phyloP scores from a whole-genome alignment of 2,113 vertebrate species.

The Serinus canaria region DNA sequence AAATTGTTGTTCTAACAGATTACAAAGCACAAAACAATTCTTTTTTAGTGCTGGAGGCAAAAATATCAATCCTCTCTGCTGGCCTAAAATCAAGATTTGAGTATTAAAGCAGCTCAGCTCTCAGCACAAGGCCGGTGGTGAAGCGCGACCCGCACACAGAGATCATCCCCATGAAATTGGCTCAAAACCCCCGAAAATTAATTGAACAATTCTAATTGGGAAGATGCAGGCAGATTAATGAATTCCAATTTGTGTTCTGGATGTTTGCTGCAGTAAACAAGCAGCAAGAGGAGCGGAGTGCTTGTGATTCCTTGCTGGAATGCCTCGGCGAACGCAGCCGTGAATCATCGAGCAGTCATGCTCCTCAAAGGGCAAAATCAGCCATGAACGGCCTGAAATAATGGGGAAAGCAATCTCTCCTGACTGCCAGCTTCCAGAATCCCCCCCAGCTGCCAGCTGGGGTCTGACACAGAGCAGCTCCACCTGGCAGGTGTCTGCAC shows the following conservation, averaged over 20 bases:
- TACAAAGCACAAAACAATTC: neutral
- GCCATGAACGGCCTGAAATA: neutral
- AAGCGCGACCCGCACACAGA: neutral
- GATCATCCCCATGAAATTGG: conserved; percentile 2
- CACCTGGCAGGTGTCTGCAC: neutral
- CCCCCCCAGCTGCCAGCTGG: neutral
- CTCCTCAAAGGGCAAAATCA: conserved; percentile 6
- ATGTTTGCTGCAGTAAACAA: neutral
- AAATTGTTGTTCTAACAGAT: neutral
- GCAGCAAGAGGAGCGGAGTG: neutral
- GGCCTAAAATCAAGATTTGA: conserved; percentile 16
- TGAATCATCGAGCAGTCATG: conserved; percentile 25
- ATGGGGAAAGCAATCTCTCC: neutral
- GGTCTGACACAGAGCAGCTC: fast-evolving
- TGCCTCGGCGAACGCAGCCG: neutral
- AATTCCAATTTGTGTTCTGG: neutral
- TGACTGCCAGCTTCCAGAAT: neutral
- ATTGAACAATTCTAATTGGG: neutral
- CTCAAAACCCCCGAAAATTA: neutral
- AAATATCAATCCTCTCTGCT: neutral
- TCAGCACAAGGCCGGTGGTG: neutral
- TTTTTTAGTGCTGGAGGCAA: neutral
- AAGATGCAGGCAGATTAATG: neutral
- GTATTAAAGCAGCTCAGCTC: neutral
- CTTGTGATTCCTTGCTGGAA: neutral